Base-by-base conservation (phyloP, 1,140 invertebrate genomes). In the Melanaphis sacchari region DNA sequence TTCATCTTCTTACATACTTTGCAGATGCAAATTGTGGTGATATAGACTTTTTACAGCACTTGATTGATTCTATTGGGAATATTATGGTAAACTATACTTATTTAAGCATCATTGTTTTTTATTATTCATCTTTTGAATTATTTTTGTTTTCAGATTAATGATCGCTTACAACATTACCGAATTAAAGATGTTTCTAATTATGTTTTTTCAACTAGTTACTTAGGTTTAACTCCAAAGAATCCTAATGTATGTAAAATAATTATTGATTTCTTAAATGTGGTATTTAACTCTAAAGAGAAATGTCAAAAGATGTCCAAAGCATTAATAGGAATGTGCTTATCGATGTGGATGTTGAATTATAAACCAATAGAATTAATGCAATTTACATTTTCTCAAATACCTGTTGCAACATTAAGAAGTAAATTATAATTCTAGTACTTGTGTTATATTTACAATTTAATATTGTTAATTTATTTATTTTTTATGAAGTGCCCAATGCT, bases 1-100 rank as follows among this genome's bases (percentile, higher is more conserved):
- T 93, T 93, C 91, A 93, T 85, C 43, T 93, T 40, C 91, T 93
- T 54, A 82, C 91, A 49, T 93, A 85, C 26, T 93, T 93, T n/a
- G 91, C 91, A 49, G 91, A 93, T 93, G 76, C 91, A n/a, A 93
- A 93, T 40, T 93, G 81, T 93, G 46, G 46, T 31, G 38, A 93
- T 7, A 26, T 93, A 24, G 6, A 54, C 11, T 84, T 84, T 93
- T 85, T 93, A 18, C 91, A 93, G 54, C 0, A 52, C 31, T 38
- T 93, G 7, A 93, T 93, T 52, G 91, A 93, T 41, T 85, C 76
- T 40, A 85, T 93, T 93, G 91, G 81, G 7, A 41, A 54, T 54
- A 84, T 9, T 8, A 93, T 93, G 91, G 91, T 93, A 54, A 93
- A 11, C 2, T 93, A 84, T 38, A n/a, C 46, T 18, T 40, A 85